Conservation (phyloP, 2,797 vertebrate genomes). For the Lepus oiostolus region DNA sequence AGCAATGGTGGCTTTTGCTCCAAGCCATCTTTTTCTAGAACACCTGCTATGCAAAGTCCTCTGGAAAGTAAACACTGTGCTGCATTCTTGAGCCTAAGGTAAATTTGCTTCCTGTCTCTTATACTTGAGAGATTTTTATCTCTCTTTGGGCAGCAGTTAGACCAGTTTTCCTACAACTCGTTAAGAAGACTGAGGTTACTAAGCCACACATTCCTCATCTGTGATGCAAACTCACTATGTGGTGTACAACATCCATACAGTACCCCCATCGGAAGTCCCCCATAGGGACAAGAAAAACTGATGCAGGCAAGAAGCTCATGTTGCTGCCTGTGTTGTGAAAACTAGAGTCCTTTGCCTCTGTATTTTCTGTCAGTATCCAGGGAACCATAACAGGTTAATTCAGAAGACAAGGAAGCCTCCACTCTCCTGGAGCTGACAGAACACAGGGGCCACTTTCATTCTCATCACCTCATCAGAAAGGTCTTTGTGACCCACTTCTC, state of each 20-base stretch:
- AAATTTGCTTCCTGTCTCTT: neutral
- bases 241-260: neutral
- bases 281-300: neutral
- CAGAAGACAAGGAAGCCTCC: neutral
- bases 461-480: neutral
- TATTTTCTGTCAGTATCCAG: neutral
- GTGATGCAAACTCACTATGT: neutral
- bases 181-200: neutral
- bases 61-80: neutral
- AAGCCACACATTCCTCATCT: neutral
- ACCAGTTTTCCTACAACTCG: neutral
- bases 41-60: neutral
- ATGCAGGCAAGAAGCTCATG: neutral
- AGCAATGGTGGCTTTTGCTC: neutral
- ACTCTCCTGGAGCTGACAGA: neutral
- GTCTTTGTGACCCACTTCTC: neutral
- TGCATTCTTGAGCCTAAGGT: neutral
- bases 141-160: neutral
- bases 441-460: neutral
- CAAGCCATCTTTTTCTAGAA: neutral
- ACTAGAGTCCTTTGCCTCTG: neutral
- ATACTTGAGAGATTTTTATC: neutral
- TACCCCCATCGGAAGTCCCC: neutral
- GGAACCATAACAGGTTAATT: neutral
- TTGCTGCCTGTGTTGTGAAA: neutral